These are phyloP conservation scores for Unio delphinus DNA, from an alignment of 2,888 invertebrate genomes.

Conservation along the genomic window DNA sequence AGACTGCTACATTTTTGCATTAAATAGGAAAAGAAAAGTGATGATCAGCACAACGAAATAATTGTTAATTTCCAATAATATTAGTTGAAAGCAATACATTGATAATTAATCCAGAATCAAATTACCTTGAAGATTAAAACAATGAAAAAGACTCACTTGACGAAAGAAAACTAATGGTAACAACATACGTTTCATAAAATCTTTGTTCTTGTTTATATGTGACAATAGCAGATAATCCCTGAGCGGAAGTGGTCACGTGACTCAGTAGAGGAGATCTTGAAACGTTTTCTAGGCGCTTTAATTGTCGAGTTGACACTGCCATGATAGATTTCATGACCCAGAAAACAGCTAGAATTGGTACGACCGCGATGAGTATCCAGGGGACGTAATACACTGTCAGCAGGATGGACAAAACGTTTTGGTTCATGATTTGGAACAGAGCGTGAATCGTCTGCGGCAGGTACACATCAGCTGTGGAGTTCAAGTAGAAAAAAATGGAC, in stretches of 20 bases:
- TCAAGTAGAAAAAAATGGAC: too few species aligned
- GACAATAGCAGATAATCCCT: conserved; percentile 76
- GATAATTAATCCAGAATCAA: too few species aligned
- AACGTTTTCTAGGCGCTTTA: conserved; percentile 73
- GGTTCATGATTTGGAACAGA: conserved; percentile 22
- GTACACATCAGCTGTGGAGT: conserved; percentile 41
- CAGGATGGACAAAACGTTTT: conserved; percentile 28
- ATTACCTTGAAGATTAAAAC: too few species aligned
- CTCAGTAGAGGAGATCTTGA: conserved; percentile 76
- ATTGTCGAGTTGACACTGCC: conserved; percentile 63
- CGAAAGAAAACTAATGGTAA: background rate
- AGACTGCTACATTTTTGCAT: too few species aligned
- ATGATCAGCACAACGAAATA: too few species aligned
- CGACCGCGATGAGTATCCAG: conserved; percentile 41
- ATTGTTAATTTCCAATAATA: too few species aligned
- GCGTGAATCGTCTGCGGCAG: conserved; percentile 37
- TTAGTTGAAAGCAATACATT: too few species aligned
- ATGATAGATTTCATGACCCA: conserved; percentile 66
- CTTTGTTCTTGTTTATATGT: conserved; percentile 75
- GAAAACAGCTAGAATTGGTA: conserved; percentile 66
- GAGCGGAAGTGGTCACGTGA: conserved; percentile 75
- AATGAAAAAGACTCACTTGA: too few species aligned
- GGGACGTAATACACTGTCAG: conserved; percentile 28
- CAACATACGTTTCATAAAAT: conserved; percentile 72
- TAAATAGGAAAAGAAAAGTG: too few species aligned